phyloP scores from a whole-genome alignment of 1,140 invertebrate species.

The Adoxophyes honmai region DNA sequence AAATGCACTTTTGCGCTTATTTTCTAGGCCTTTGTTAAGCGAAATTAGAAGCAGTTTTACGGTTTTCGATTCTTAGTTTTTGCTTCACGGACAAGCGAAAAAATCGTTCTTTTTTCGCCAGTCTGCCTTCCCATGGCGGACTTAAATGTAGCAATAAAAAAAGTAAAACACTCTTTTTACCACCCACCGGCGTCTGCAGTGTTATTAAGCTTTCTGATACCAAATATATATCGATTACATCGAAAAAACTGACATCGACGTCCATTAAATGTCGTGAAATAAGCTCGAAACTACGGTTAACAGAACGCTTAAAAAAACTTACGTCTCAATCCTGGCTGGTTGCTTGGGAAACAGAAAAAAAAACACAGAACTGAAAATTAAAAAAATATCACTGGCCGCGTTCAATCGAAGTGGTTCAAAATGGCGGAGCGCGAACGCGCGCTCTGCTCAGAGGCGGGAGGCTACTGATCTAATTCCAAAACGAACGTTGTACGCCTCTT shows the following conservation, averaged over 20 bases:
- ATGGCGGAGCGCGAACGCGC: constrained; percentile 20
- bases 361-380: constrained; percentile 33
- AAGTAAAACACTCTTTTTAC: too few species aligned
- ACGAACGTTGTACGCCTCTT: constrained; percentile 41
- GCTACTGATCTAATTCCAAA: constrained; percentile 70
- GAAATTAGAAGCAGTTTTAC: neutral
- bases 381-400: constrained; percentile 17
- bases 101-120: neutral
- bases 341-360: constrained; percentile 21
- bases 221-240: neutral
- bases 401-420: constrained; percentile 13
- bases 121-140: neutral
- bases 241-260: neutral
- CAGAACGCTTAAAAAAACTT: constrained; percentile 3
- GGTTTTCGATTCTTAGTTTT: neutral
- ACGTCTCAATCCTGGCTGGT: constrained; percentile 4
- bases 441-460: constrained; percentile 32
- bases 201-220: neutral
- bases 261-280: too few species aligned
- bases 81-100: neutral
- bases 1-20: constrained; percentile 1
- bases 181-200: too few species aligned
- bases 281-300: neutral
- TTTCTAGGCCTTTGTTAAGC: neutral
- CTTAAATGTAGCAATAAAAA: neutral